phyloP scores from a whole-genome alignment of 2,888 invertebrate genomes.

The Alcis repandata region DNA sequence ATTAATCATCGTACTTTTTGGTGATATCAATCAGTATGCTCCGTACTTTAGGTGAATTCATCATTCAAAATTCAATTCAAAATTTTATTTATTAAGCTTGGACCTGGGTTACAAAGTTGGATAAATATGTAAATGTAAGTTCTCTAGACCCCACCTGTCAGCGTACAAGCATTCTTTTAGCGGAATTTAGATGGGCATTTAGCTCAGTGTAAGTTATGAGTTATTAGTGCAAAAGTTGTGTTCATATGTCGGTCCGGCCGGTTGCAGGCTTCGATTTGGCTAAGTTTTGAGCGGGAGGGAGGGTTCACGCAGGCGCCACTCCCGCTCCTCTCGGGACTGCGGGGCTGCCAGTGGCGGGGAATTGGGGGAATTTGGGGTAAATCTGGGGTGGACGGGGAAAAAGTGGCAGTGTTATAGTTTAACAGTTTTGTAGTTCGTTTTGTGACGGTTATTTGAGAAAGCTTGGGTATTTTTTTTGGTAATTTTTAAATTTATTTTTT shows the following conservation, averaged over 20 bases:
- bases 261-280: constrained; percentile 69
- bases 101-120: no score
- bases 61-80: no score
- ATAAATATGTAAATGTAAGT: no score
- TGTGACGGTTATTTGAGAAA: background rate
- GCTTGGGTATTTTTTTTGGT: background rate
- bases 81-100: no score
- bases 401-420: no score
- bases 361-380: constrained; percentile 10
- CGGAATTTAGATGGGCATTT: no score
- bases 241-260: constrained; percentile 21
- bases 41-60: no score
- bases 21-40: no score
- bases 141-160: no score
- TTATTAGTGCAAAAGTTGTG: constrained; percentile 6
- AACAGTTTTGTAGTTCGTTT: background rate
- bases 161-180: no score
- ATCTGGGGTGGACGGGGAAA: background rate
- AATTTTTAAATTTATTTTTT: background rate
- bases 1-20: no score
- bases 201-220: background rate
- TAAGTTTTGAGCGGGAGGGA: constrained; percentile 67
- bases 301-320: constrained; percentile 79
- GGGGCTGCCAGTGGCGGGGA: constrained; percentile 59
- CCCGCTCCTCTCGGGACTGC: constrained; percentile 72